Evolutionary conservation across 30 jellyfish, hydroid and myxozoan species (phyloP), one percentile per base, ranked within the genome.

Genomic region (Clytia hemisphaerica): DNA sequence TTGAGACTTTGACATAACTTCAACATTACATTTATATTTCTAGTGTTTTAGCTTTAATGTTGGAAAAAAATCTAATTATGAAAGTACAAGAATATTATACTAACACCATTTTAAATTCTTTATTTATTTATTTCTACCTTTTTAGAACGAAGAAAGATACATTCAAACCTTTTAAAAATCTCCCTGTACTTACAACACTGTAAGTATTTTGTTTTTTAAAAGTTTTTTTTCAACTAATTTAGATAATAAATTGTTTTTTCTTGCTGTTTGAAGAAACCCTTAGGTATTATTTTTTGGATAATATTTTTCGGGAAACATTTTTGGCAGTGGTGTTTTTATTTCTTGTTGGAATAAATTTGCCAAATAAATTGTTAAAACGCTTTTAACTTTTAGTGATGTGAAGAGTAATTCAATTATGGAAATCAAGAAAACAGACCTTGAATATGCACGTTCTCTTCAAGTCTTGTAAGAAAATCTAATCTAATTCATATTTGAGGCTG

Each of bases 121-220:
- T 9, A 21, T 70, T 25, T 32, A 7, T 58, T 45, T 40, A 60
- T 16, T 69, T 32, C 6, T 61, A 60, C 38, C 22, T 25, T 72
- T 53, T 28, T 65, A 84, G 95, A 30, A 42, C 66, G 18, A 85
- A 83, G 4, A 61, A 65, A 55, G 79, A 83, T 35, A 74, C 69
- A 4, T 84, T 84, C 36, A 71, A 84, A 67, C 95, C 95, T 4
- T 84, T 84, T 26, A 61, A 60, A 15, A 67, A 67, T 18, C 68
- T 79, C 4, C 76, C 83, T 6, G 86, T 76, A 7, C 18, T 84
- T 9, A 33, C 25, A 49, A 72, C 44, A 44, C 37, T 84, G 95
- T 84, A 61, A 84, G 92, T 76, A 33, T 15, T 2, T 10, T 28
- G 21, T 15, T 0, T 1, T 67, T 30, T 26, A 28, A 27, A 2